Evolutionary conservation across 2,113 vertebrate genomes (phyloP).

Genomic region (Glaucidium brasilianum): DNA sequence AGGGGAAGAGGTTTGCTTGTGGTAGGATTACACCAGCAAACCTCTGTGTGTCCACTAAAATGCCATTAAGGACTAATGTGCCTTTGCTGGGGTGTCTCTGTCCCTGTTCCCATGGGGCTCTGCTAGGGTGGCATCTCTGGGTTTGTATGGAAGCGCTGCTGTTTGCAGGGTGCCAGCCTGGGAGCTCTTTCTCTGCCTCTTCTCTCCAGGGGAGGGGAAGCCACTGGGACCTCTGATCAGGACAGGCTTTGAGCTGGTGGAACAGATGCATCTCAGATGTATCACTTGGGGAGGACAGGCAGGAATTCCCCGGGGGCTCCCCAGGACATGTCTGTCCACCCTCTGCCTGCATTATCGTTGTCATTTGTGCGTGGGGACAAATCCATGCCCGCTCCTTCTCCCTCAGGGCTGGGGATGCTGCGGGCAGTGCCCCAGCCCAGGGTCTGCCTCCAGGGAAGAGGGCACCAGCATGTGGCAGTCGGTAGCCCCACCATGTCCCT

Average conservation of each 20-base stretch:
- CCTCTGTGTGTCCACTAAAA: neutral
- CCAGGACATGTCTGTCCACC: no score
- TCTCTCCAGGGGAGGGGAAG: fast-evolving
- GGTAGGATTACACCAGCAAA: neutral
- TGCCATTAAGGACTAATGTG: neutral
- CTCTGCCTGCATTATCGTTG: neutral
- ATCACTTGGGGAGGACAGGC: neutral
- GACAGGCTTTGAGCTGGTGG: neutral
- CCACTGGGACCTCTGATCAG: fast-evolving
- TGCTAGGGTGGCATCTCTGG: neutral
- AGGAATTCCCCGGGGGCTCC: neutral
- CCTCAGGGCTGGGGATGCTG: neutral
- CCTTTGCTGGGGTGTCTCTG: neutral
- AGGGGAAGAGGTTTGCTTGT: neutral
- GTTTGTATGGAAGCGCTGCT: neutral
- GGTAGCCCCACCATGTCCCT: fast-evolving
- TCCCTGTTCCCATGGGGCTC: fast-evolving
- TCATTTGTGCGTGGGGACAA: neutral
- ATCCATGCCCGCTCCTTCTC: neutral
- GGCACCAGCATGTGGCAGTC: fast-evolving
- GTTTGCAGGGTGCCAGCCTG: neutral
- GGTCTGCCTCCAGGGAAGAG: neutral
- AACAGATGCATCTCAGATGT: neutral
- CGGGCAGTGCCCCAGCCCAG: fast-evolving
- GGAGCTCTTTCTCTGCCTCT: neutral